A percentile compares a stretch with the other conserved stretches of the same genome.
These are phyloP conservation scores for Ornithoptera alexandrae DNA, from an alignment of 2,888 invertebrate species.

Conservation along the genomic window DNA sequence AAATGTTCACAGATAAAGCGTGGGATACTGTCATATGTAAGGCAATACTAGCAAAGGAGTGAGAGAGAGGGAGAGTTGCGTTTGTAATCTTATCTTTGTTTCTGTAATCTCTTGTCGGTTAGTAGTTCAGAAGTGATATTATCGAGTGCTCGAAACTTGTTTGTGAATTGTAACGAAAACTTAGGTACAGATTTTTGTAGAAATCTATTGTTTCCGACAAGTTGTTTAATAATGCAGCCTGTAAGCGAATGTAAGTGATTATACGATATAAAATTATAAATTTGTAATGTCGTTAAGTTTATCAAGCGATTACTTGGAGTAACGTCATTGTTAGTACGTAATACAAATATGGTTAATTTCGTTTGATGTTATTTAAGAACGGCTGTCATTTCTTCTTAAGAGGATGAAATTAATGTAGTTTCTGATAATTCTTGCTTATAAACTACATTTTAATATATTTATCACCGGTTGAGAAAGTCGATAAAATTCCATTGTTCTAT, in stretches of 20 bases:
- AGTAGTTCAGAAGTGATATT: slow-evolving; percentile 7
- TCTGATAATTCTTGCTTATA: too few relatives aligned
- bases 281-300: neutral
- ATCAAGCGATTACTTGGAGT: neutral
- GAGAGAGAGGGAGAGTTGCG: neutral
- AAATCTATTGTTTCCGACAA: neutral
- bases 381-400: neutral
- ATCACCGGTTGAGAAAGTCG: too few relatives aligned
- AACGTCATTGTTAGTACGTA: neutral
- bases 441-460: too few relatives aligned
- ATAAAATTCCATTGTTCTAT: too few relatives aligned
- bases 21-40: neutral
- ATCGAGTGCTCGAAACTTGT: slow-evolving; percentile 4
- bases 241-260: slow-evolving; percentile 17
- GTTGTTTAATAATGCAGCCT: slow-evolving; percentile 11
- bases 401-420: too few relatives aligned
- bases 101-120: slow-evolving; percentile 7
- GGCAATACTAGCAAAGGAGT: neutral
- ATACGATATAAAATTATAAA: neutral
- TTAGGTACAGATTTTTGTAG: neutral
- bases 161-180: slow-evolving; percentile 9
- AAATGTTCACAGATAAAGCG: neutral
- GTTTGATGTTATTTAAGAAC: neutral
- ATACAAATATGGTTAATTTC: neutral
- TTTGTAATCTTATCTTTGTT: slow-evolving; percentile 19